These are phyloP conservation scores for Rhynchonycteris naso DNA, from an alignment of 2,797 vertebrate species.

Conservation along the genomic window DNA sequence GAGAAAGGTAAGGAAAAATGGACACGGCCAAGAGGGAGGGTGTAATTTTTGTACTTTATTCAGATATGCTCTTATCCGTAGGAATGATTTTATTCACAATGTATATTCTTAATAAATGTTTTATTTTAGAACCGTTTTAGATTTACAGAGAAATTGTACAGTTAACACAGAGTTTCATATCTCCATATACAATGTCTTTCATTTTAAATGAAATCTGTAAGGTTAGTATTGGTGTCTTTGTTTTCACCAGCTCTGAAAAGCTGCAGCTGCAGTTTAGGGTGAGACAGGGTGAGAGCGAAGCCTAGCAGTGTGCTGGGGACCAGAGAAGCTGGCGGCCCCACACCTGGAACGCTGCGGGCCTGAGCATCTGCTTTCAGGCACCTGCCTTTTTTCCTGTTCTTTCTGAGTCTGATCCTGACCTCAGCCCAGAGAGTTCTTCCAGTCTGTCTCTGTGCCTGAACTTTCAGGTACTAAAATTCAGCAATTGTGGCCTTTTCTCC, in stretches of 20 bases:
- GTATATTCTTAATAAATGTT: conserved; percentile 18
- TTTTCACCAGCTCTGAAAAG: conserved; percentile 30
- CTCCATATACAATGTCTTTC: neutral
- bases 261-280: neutral
- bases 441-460: neutral
- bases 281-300: neutral
- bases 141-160: neutral
- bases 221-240: neutral
- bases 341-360: neutral
- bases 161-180: neutral
- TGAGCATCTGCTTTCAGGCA: neutral
- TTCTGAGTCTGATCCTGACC: neutral
- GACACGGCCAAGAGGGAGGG: neutral
- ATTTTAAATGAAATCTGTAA: conserved; percentile 10
- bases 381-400: neutral
- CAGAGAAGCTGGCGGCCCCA: neutral
- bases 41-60: neutral
- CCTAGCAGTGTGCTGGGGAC: neutral
- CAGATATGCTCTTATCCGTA: neutral
- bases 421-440: neutral
- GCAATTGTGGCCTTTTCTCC: neutral
- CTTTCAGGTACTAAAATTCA: neutral
- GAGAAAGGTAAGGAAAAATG: conserved; percentile 90
- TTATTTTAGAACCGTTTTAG: conserved; percentile 37
- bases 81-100: neutral